Evolutionary conservation across 2,797 vertebrate genomes (phyloP).

Genomic region (Pantherophis vulpinus): DNA sequence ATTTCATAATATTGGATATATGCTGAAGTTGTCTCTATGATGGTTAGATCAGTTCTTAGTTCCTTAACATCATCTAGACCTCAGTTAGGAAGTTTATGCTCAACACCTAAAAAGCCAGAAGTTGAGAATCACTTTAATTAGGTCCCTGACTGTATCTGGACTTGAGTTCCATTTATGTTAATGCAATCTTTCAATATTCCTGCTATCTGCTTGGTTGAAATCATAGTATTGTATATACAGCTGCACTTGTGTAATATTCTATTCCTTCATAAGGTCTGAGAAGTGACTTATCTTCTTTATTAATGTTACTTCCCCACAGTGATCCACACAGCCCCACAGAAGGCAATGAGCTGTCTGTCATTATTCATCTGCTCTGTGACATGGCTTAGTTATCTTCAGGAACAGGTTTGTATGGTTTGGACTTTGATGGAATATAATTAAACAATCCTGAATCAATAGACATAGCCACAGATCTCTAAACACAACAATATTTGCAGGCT

Average conservation of each 20-base stretch:
- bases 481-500: background rate
- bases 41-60: background rate
- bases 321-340: background rate
- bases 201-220: background rate
- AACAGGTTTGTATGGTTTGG: background rate
- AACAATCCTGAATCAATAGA: background rate
- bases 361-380: background rate
- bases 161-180: background rate
- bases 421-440: background rate
- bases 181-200: background rate
- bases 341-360: background rate
- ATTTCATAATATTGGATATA: background rate
- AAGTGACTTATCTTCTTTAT: background rate
- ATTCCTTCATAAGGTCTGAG: background rate
- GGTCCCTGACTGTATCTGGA: background rate
- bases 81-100: background rate
- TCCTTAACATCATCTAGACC: background rate
- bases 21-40: background rate
- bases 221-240: background rate
- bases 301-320: background rate
- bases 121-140: background rate
- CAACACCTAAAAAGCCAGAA: background rate
- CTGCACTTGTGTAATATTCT: background rate
- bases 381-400: background rate
- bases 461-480: background rate